Evolutionary conservation across 2,888 invertebrate genomes (phyloP), one percentile per base, ranked within the genome.

Genomic region (Clostera curtula): DNA sequence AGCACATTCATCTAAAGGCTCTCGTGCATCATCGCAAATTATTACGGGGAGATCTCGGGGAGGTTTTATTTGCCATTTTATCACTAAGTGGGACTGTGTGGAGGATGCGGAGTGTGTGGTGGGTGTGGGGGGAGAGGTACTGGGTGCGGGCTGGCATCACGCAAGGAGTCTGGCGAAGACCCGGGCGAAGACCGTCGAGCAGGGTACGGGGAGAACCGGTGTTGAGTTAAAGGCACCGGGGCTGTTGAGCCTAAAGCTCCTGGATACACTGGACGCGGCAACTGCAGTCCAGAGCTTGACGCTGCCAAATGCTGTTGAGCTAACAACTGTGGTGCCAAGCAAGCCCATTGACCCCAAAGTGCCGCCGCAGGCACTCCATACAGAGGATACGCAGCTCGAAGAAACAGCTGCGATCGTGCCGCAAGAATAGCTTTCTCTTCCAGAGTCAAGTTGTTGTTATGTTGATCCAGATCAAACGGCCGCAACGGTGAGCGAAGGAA

Each of bases 361-460:
- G 88, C 87, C 19, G 87, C 87, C 12, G 84, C 79, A 4, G 85
- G 85, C 18, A 85, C 74, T 3, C 85, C 79, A 46, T 85, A 84
- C 36, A 75, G 51, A 0, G 90, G 90, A 11, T 90, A 90, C 16
- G 89, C 89, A 1, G 91, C 90, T 2, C 92, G 80, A 25, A 92
- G 75, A 44, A 92, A 88, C 50, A 93, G 73, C 55, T 92, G 92
- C 10, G 92, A 92, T 6, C 92, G 82, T 1, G 92, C 92, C 0
- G 92, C 92, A 50, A 92, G 75, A 19, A 93, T 86, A 1, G 92
- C 91, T 53, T 91, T 91, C 65, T 93, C 93, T 59, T 93, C 93
- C 39, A 92, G 62, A 9, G 90, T 91, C 22, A 93, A 74, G 49
- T 90, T 90, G 56, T 88, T 89, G 54, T 89, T 89, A 54, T 90